A percentile compares a stretch with the other conserved stretches of the same genome.
These are phyloP conservation scores for Atta colombica DNA, from an alignment of 1,140 invertebrate species.

Conservation along the genomic window DNA sequence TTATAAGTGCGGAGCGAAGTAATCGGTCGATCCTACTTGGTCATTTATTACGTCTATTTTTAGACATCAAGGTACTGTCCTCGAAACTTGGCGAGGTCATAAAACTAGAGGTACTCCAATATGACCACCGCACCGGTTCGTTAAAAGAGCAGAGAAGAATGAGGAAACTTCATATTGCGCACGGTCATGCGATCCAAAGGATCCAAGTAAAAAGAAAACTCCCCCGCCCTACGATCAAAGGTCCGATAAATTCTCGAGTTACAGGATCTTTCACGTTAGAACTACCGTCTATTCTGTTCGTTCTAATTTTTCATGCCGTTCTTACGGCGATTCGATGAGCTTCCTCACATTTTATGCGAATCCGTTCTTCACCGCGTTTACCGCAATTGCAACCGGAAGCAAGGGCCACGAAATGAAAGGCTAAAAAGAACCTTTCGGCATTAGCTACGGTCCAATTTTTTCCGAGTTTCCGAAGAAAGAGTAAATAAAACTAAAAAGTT, in stretches of 20 bases:
- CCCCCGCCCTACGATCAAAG: conserved; percentile 50
- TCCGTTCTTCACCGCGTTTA: not conserved
- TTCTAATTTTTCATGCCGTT: not conserved
- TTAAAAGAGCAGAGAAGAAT: conserved; percentile 45
- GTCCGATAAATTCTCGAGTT: conserved; percentile 72
- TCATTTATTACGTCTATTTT: conserved; percentile 16
- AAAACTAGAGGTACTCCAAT: conserved; percentile 19
- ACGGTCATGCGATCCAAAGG: not conserved
- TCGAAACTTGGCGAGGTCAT: not conserved
- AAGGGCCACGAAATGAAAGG: not conserved
- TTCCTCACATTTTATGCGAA: conserved; percentile 15
- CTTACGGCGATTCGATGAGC: not conserved
- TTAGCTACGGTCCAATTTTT: not conserved
- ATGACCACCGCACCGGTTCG: not conserved
- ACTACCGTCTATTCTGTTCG: not conserved
- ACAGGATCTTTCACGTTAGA: conserved; percentile 48
- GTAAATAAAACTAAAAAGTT: not conserved
- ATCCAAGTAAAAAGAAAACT: conserved; percentile 60
- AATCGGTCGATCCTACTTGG: conserved; percentile 1
- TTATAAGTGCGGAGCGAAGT: conserved; percentile 8
- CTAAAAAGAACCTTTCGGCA: not conserved
- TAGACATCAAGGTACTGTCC: conserved; percentile 26
- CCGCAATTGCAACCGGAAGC: not conserved
- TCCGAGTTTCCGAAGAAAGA: not conserved
- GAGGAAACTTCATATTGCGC: conserved; percentile 42